phyloP scores from a whole-genome alignment of 2,888 invertebrate genomes.

The Leptinotarsa juncta region DNA sequence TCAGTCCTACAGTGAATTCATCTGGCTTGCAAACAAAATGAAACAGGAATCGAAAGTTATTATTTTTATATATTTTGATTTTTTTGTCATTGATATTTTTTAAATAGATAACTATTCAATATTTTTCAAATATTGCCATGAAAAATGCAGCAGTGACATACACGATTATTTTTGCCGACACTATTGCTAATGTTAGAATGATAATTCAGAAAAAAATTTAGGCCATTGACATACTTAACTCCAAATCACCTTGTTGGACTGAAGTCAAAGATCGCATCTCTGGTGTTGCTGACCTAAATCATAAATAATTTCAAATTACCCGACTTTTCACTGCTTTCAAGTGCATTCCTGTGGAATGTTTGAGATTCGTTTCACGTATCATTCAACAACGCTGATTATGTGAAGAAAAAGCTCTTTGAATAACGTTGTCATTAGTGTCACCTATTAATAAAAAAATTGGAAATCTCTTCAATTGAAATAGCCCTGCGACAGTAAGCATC shows the following conservation, averaged over 20 bases:
- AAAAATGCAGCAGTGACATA: neutral
- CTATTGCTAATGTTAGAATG: neutral
- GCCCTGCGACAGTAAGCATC: too few relatives aligned
- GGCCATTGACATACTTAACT: slow-evolving; percentile 11
- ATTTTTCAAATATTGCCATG: neutral
- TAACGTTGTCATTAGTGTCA: too few relatives aligned
- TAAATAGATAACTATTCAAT: neutral
- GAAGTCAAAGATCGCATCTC: slow-evolving; percentile 12
- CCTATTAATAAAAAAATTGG: too few relatives aligned
- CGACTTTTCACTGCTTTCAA: neutral
- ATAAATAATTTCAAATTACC: neutral
- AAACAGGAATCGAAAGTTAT: too few relatives aligned
- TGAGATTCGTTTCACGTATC: neutral
- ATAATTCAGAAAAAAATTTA: neutral
- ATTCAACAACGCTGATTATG: too few relatives aligned
- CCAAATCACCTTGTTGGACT: neutral
- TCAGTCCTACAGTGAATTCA: too few relatives aligned
- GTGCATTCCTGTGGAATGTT: neutral
- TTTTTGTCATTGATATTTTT: too few relatives aligned
- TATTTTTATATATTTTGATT: too few relatives aligned
- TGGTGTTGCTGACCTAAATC: neutral
- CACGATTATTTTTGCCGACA: neutral
- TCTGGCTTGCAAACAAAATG: too few relatives aligned
- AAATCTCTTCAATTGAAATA: too few relatives aligned
- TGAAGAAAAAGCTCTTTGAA: too few relatives aligned